Evolutionary conservation across 2,113 vertebrate genomes (phyloP).

Genomic region (Elaphurus davidianus): DNA sequence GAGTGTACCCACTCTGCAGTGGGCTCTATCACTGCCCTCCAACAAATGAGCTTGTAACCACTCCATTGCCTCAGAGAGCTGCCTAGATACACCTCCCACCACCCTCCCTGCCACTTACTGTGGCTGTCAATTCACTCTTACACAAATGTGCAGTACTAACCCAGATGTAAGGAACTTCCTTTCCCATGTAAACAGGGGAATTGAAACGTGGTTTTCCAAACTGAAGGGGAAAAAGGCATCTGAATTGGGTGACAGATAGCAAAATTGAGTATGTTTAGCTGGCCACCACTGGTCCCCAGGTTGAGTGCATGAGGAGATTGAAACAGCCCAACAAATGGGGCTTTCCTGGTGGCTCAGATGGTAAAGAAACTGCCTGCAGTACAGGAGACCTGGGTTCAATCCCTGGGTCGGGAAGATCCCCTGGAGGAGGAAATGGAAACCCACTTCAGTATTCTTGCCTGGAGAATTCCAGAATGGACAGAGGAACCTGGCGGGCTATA

Average conservation of each 20-base stretch:
- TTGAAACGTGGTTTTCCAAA: neutral
- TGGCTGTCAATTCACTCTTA: neutral
- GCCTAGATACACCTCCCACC: neutral
- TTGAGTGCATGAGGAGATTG: neutral
- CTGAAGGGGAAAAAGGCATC: neutral
- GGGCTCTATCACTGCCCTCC: neutral
- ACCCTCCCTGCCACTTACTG: neutral
- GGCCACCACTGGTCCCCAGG: neutral
- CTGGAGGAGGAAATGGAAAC: neutral
- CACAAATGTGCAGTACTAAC: neutral
- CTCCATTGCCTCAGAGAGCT: neutral
- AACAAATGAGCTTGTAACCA: neutral
- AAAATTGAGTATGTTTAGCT: neutral
- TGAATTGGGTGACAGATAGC: neutral
- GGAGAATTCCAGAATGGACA: neutral
- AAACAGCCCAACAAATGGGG: neutral
- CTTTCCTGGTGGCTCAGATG: neutral
- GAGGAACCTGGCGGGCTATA: neutral
- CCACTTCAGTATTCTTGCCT: neutral
- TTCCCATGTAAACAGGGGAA: neutral
- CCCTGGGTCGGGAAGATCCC: neutral
- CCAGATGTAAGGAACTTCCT: neutral
- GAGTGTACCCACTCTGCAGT: neutral
- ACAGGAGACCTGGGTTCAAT: neutral
- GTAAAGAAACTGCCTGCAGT: neutral